phyloP scores from a whole-genome alignment of 1,140 invertebrate genomes.

The Colletes gigas region DNA sequence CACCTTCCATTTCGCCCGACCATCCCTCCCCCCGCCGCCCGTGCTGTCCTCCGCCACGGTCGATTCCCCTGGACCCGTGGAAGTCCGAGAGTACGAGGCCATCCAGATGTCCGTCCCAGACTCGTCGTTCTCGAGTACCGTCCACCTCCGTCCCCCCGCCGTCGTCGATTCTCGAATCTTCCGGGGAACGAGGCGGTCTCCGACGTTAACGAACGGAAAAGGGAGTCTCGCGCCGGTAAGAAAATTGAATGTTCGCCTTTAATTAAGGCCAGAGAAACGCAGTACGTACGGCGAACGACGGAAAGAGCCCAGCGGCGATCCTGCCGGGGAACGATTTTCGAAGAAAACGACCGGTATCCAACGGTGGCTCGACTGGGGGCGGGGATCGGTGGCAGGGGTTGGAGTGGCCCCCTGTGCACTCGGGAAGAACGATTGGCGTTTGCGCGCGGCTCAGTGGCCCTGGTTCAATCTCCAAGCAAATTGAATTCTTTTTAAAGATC shows the following conservation, averaged over 20 bases:
- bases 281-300: neutral
- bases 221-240: constrained; percentile 16
- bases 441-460: constrained; percentile 70
- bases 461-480: constrained; percentile 77
- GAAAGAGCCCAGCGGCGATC: neutral
- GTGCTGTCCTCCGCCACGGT: neutral
- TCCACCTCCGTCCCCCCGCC: neutral
- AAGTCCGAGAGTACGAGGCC: neutral
- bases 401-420: constrained; percentile 17
- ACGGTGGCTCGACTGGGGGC: constrained; percentile 2
- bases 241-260: constrained; percentile 71
- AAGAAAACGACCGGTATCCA: constrained; percentile 48
- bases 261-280: constrained; percentile 62
- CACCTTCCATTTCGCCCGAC: neutral
- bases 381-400: constrained; percentile 14
- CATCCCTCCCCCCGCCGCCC: neutral
- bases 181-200: neutral
- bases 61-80: neutral
- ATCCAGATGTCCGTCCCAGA: neutral
- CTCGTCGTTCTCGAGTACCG: neutral
- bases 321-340: constrained; percentile 59
- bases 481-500: constrained; percentile 80
- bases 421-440: constrained; percentile 44
- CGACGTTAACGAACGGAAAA: constrained; percentile 38
- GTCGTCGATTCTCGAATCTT: neutral